These are phyloP conservation scores for Brachionus calyciflorus DNA, from an alignment of 1,140 invertebrate genomes.

Conservation along the genomic window DNA sequence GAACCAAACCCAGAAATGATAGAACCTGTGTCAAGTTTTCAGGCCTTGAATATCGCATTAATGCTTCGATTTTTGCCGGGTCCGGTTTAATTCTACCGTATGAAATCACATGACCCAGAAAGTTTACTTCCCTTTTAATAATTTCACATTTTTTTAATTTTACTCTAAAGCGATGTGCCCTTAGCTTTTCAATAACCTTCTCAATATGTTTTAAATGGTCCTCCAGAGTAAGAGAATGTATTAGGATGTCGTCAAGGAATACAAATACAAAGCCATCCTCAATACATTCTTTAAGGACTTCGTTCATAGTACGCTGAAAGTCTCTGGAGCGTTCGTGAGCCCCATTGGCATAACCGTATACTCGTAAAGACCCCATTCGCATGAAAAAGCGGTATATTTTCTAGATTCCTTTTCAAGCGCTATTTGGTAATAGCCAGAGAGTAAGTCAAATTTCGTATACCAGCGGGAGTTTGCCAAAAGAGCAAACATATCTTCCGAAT, in stretches of 20 bases:
- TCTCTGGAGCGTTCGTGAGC: too few relatives aligned
- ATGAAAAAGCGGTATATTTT: constrained; percentile 45
- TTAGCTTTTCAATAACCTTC: neutral
- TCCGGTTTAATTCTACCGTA: constrained; percentile 36
- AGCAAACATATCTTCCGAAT: constrained; percentile 7
- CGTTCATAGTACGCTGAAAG: too few relatives aligned
- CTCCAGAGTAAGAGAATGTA: too few relatives aligned
- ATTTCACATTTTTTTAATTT: constrained; percentile 49
- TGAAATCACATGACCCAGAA: constrained; percentile 44
- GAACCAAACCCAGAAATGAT: too few relatives aligned
- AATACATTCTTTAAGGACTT: too few relatives aligned
- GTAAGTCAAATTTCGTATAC: constrained; percentile 48
- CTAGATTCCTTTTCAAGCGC: constrained; percentile 39
- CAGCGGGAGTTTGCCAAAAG: neutral
- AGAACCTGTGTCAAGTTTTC: too few relatives aligned
- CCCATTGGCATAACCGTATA: too few relatives aligned
- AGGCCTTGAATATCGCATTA: too few relatives aligned
- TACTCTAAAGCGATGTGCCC: neutral
- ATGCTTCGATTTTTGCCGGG: constrained; percentile 19
- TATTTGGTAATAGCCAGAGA: constrained; percentile 50
- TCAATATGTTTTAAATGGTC: neutral
- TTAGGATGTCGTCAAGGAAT: too few relatives aligned
- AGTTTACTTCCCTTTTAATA: constrained; percentile 40
- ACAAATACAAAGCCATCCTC: too few relatives aligned
- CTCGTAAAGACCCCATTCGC: neutral